phyloP scores from a whole-genome alignment of 1,140 invertebrate species.

The Oryctes rhinoceros region DNA sequence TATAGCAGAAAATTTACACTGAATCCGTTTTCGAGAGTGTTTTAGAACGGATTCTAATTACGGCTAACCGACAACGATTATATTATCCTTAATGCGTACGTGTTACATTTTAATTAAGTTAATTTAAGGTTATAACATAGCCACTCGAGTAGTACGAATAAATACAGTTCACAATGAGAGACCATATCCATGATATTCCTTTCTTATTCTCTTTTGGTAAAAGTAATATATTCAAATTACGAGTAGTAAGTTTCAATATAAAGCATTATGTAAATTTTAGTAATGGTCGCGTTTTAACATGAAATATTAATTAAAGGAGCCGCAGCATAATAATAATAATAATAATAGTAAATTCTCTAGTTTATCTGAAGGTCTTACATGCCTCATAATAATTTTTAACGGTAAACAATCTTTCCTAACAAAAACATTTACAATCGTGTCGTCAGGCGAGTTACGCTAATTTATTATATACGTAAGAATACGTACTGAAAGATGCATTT shows the following conservation, averaged over 20 bases:
- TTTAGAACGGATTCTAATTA: too few relatives aligned
- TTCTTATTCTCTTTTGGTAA: background rate
- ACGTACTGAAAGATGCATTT: too few relatives aligned
- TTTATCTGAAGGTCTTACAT: background rate
- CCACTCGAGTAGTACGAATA: background rate
- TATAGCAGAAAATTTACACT: too few relatives aligned
- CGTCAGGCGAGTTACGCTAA: too few relatives aligned
- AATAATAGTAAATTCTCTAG: background rate
- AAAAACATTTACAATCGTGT: too few relatives aligned
- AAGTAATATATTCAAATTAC: background rate
- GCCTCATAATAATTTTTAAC: background rate
- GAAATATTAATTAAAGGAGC: background rate
- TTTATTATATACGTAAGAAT: too few relatives aligned
- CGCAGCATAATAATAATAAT: background rate
- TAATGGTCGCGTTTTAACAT: background rate
- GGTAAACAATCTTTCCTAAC: too few relatives aligned
- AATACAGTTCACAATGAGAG: background rate
- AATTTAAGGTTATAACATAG: too few relatives aligned
- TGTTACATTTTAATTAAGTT: too few relatives aligned
- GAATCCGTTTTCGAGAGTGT: too few relatives aligned
- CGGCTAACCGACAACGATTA: too few relatives aligned
- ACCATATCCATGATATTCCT: background rate
- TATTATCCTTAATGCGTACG: too few relatives aligned
- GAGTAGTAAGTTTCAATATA: background rate
- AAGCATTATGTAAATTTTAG: conserved; percentile 9